Evolutionary conservation across 2,888 invertebrate genomes (phyloP).

Genomic region (Melanophora roralis): DNA sequence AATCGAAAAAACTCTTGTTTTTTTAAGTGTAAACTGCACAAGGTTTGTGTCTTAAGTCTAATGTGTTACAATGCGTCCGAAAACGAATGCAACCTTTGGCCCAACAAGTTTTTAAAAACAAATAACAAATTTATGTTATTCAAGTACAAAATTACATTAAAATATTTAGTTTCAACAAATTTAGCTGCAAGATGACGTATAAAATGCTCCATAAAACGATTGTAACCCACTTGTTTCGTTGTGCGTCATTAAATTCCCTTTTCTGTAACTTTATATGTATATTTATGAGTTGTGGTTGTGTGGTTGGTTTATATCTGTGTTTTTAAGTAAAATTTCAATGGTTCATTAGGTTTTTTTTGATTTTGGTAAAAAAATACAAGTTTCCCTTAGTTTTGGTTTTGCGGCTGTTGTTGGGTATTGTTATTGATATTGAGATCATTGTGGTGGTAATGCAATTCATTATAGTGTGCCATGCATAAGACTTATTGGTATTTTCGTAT

Average conservation of each 20-base stretch:
- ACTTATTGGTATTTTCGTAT: not conserved
- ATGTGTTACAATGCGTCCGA: not conserved
- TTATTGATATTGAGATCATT: conserved; percentile 56
- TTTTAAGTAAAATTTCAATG: conserved; percentile 51
- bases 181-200: not conserved
- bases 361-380: conserved; percentile 11
- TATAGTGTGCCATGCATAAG: conserved; percentile 57
- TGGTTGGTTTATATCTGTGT: conserved; percentile 15
- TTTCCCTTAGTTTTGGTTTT: conserved; percentile 19
- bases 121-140: not conserved
- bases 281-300: not conserved
- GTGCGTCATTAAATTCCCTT: conserved; percentile 43
- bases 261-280: not conserved
- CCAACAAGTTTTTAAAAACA: not conserved
- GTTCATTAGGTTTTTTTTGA: conserved; percentile 44
- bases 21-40: too few relatives aligned
- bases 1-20: too few relatives aligned
- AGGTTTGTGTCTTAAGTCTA: conserved; percentile 20
- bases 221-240: conserved; percentile 54
- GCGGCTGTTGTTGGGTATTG: not conserved
- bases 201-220: conserved; percentile 4
- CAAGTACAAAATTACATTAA: not conserved
- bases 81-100: not conserved
- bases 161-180: not conserved
- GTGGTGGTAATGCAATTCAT: conserved; percentile 62